Percentiles rank a stretch among this genome's conserved stretches.
phyloP scores from a whole-genome alignment of 2,888 invertebrate species.

The Melanchra persicariae region DNA sequence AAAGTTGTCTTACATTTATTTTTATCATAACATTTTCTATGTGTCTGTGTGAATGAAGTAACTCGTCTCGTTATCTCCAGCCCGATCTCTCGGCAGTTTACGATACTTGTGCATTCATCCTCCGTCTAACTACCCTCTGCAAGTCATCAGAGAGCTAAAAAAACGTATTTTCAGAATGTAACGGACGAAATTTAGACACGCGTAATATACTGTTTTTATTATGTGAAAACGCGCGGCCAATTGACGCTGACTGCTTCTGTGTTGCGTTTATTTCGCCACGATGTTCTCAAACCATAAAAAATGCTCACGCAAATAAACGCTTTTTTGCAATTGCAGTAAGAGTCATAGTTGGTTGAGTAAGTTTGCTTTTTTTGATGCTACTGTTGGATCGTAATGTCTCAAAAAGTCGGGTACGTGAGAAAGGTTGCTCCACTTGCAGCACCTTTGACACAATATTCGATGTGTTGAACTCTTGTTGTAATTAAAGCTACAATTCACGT shows the following conservation, averaged over 20 bases:
- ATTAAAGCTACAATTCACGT: conserved; percentile 79
- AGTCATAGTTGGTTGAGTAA: conserved; percentile 36
- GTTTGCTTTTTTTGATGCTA: conserved; percentile 48
- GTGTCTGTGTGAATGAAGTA: conserved; percentile 45
- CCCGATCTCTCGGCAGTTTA: conserved; percentile 58
- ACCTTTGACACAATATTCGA: conserved; percentile 84
- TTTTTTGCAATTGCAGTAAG: conserved; percentile 38
- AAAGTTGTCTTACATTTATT: conserved; percentile 55
- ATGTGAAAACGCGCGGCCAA: conserved; percentile 67
- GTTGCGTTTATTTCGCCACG: conserved; percentile 62
- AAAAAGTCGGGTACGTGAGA: conserved; percentile 76
- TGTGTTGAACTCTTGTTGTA: conserved; percentile 76
- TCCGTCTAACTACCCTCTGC: conserved; percentile 56
- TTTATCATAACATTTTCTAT: conserved; percentile 43
- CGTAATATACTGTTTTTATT: conserved; percentile 73
- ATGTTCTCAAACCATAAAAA: conserved; percentile 59
- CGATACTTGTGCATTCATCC: conserved; percentile 53
- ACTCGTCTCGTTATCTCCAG: conserved; percentile 52
- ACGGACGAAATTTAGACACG: conserved; percentile 68
- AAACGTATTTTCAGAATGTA: conserved; percentile 66
- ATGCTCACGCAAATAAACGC: conserved; percentile 50
- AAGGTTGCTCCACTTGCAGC: conserved; percentile 69
- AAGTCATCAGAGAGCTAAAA: conserved; percentile 51
- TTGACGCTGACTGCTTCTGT: conserved; percentile 62
- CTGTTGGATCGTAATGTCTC: conserved; percentile 52